Conservation (phyloP, 2,113 vertebrate species). For the Saccopteryx leptura region DNA sequence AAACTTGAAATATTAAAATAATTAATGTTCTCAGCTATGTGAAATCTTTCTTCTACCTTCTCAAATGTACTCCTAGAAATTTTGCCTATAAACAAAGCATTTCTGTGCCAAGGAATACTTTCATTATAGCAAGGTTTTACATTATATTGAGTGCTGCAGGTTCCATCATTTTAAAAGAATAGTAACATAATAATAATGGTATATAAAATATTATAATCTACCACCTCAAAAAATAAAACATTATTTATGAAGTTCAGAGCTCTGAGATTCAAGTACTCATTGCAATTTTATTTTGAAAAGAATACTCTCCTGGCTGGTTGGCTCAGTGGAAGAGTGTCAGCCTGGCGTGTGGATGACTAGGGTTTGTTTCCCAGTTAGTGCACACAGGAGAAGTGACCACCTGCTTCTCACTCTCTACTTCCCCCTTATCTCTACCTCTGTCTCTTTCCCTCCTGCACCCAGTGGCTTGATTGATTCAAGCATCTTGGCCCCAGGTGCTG, state of each 20-base stretch:
- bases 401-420: too few relatives aligned
- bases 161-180: constrained; percentile 68
- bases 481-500: background rate
- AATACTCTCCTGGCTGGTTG: too few relatives aligned
- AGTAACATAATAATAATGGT: constrained; percentile 70
- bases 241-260: constrained; percentile 79
- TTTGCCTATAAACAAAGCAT: constrained; percentile 79
- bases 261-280: constrained; percentile 88
- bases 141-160: constrained; percentile 70
- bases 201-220: constrained; percentile 80
- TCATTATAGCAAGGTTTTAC: constrained; percentile 68
- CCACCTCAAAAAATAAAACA: constrained; percentile 82
- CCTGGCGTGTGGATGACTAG: too few relatives aligned
- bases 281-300: constrained; percentile 74
- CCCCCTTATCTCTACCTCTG: too few relatives aligned
- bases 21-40: constrained; percentile 45
- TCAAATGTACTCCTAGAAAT: constrained; percentile 70
- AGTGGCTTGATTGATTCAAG: too few relatives aligned
- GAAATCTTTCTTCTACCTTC: constrained; percentile 74
- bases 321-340: too few relatives aligned
- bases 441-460: too few relatives aligned
- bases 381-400: too few relatives aligned
- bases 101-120: constrained; percentile 54
- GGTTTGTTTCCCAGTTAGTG: too few relatives aligned
- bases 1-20: constrained; percentile 79